These are phyloP conservation scores for Colinus virginianus DNA, from an alignment of 2,113 vertebrate genomes.

Conservation along the genomic window DNA sequence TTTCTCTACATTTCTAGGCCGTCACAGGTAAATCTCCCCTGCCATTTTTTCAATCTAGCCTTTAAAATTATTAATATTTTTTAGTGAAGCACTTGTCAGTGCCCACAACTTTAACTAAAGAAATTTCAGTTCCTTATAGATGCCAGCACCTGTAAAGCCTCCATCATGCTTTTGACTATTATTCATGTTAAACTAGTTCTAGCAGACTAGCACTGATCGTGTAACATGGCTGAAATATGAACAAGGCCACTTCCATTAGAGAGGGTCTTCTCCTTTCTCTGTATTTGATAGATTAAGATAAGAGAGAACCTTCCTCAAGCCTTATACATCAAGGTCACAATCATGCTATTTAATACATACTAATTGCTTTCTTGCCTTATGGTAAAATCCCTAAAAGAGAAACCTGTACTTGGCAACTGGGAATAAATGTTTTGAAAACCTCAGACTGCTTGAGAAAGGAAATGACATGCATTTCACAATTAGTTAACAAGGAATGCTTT, in stretches of 20 bases:
- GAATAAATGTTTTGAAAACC: not conserved
- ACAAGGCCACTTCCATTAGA: not conserved
- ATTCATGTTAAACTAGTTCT: rapidly evolving
- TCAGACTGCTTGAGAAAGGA: not conserved
- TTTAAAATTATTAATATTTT: not conserved
- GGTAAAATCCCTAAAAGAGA: not conserved
- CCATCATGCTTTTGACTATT: not conserved
- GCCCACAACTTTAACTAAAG: not conserved
- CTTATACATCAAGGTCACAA: not conserved
- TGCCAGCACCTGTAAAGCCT: not conserved
- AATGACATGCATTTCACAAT: not conserved
- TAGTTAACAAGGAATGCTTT: not conserved
- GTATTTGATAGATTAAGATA: not conserved
- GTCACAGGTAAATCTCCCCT: not conserved
- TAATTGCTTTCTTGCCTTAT: not conserved
- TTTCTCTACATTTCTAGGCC: not conserved
- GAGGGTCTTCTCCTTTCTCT: not conserved
- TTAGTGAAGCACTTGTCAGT: not conserved
- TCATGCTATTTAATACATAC: not conserved
- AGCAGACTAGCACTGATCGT: not conserved
- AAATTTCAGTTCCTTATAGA: not conserved
- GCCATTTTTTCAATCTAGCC: not conserved
- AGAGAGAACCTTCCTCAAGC: not conserved
- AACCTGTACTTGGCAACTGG: not conserved
- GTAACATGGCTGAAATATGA: not conserved